Conservation (phyloP, 2,888 invertebrate species). For the Drosophila mayaguana region DNA sequence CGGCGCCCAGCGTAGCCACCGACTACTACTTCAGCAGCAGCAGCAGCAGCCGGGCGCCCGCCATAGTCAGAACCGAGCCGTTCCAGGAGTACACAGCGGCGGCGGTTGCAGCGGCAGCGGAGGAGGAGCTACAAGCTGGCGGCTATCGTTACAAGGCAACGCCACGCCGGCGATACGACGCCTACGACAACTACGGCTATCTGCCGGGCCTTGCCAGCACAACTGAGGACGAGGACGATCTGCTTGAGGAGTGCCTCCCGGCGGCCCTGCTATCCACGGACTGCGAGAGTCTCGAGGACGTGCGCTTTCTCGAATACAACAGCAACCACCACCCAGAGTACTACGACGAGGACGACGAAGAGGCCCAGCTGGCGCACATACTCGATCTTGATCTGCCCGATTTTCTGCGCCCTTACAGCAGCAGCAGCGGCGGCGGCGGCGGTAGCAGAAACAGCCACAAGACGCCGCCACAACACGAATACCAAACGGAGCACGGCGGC, state of each 20-base stretch:
- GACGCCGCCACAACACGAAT: slow-evolving; percentile 74
- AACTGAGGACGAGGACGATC: slow-evolving; percentile 67
- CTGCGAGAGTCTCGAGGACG: slow-evolving; percentile 71
- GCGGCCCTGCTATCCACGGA: slow-evolving; percentile 69
- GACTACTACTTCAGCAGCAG: slow-evolving; percentile 67
- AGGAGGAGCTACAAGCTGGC: slow-evolving; percentile 74
- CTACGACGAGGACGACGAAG: slow-evolving; percentile 72
- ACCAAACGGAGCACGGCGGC: slow-evolving; percentile 75
- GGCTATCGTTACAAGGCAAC: slow-evolving; percentile 73
- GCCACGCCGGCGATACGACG: slow-evolving; percentile 71
- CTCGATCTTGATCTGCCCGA: slow-evolving; percentile 73
- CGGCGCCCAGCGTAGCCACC: slow-evolving; percentile 73
- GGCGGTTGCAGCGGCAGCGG: slow-evolving; percentile 56
- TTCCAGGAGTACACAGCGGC: slow-evolving; percentile 44
- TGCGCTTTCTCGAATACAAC: slow-evolving; percentile 65
- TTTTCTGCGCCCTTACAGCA: slow-evolving; percentile 73
- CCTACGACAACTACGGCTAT: slow-evolving; percentile 76
- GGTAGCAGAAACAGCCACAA: slow-evolving; percentile 76
- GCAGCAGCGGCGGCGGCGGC: slow-evolving; percentile 70
- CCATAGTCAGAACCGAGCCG: slow-evolving; percentile 30
- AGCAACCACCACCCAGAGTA: slow-evolving; percentile 56
- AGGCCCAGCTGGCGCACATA: slow-evolving; percentile 72
- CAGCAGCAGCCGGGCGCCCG: slow-evolving; percentile 42
- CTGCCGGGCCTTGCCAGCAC: slow-evolving; percentile 73
- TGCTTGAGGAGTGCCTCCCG: slow-evolving; percentile 70